Evolutionary conservation across 2,888 invertebrate genomes (phyloP), one percentile per base, ranked within the genome.

Genomic region (Pycnomerus fuliginosus): DNA sequence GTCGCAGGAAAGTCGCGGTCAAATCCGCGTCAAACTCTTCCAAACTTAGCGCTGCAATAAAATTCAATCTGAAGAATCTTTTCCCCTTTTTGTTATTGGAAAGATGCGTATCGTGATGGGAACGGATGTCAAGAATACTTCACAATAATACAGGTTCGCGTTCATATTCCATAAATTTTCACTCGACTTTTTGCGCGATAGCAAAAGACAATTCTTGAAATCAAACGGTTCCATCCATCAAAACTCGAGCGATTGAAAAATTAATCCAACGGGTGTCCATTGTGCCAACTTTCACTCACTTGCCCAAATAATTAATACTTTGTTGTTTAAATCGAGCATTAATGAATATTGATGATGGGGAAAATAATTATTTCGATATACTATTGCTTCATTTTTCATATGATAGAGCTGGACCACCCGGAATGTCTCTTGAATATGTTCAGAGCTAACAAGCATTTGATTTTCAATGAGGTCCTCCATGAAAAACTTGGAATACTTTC

Each of bases 41-140:
- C n/a, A n/a, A n/a, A n/a, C n/a, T n/a, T n/a, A n/a, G n/a, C n/a
- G n/a, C n/a, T n/a, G 12, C 27, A 7, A 28, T 11, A 28, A 28
- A 28, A 28, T 27, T n/a, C n/a, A n/a, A n/a, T n/a, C 20, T 23
- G 16, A 34, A 48, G 48, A 48, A 52, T 56, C 41, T 42, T 48
- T 39, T 52, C 52, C 28, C 42, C 42, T 54, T 57, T 52, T 55
- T 53, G 13, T 56, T 56, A 56, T 58, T 44, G 53, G 46, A 43
- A 43, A 55, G 57, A 57, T 57, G 50, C 39, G 50, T 59, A 57
- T 58, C 56, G 48, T 45, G 57, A 58, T 64, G 64, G 64, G 64
- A 64, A 64, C 62, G 64, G 61, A 62, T 60, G 60, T 55, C 53
- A 55, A 52, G 53, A 51, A 58, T 53, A 52, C 59, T 62, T 62